These are phyloP conservation scores for Oreochromis spilurus DNA, from an alignment of 2,113 vertebrate species.

Conservation along the genomic window DNA sequence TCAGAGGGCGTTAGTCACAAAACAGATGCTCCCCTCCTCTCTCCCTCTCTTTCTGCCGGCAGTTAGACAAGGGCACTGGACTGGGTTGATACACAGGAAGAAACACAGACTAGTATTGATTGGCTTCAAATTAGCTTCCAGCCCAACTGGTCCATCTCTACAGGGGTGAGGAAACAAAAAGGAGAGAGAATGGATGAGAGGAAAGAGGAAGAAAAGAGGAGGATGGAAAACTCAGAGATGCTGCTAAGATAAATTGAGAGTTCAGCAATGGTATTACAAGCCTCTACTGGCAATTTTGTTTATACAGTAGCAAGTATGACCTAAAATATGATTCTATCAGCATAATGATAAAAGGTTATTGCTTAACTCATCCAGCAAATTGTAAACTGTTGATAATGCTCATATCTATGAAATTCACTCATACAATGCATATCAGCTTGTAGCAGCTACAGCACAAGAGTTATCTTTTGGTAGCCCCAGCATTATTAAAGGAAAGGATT, in stretches of 20 bases:
- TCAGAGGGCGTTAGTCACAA: constrained; percentile 32
- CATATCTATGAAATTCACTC: background rate
- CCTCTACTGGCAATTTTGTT: background rate
- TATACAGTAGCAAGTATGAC: background rate
- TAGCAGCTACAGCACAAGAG: background rate
- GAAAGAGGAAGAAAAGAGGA: background rate
- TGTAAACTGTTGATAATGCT: background rate
- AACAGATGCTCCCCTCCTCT: constrained; percentile 39
- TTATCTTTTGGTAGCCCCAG: rapidly evolving
- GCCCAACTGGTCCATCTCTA: constrained; percentile 37
- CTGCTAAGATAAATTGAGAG: background rate
- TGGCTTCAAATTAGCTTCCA: constrained; percentile 85
- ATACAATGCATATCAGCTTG: background rate
- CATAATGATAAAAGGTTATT: background rate
- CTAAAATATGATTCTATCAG: background rate
- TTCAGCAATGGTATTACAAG: background rate
- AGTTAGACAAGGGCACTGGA: constrained; percentile 58
- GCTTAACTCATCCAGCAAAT: background rate
- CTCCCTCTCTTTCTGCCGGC: constrained; percentile 20
- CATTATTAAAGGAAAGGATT: background rate
- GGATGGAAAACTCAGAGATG: constrained; percentile 36
- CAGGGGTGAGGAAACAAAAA: constrained; percentile 34
- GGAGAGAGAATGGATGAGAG: background rate
- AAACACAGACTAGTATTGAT: constrained; percentile 83
- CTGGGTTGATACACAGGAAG: constrained; percentile 74